Conservation (phyloP, 2,797 vertebrate genomes). For the Atherinosoma microstoma region DNA sequence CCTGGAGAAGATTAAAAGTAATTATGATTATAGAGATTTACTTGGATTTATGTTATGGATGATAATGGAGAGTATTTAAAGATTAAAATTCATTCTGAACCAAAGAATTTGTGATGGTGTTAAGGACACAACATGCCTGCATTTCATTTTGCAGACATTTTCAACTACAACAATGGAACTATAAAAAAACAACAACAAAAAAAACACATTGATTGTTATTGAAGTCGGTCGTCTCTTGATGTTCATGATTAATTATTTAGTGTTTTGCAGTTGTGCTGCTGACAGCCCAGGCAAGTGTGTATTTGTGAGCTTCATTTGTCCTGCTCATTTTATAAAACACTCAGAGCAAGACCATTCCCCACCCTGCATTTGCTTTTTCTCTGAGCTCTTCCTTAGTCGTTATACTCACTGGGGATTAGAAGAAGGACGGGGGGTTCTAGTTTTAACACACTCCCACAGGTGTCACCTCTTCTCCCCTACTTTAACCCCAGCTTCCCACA, state of each 20-base stretch:
- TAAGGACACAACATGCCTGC: neutral
- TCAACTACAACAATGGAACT: conserved; percentile 36
- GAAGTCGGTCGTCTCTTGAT: conserved; percentile 30
- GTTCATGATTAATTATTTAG: conserved; percentile 63
- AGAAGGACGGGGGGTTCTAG: conserved; percentile 22
- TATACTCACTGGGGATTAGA: conserved; percentile 1
- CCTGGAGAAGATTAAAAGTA: neutral
- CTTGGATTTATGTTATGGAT: neutral
- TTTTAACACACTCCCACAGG: conserved; percentile 43
- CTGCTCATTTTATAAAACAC: conserved; percentile 16
- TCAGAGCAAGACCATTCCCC: neutral
- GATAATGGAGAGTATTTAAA: neutral
- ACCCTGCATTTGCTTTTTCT: conserved; percentile 11
- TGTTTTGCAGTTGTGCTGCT: conserved; percentile 49
- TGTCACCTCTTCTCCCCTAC: conserved; percentile 33
- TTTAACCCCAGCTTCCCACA: conserved; percentile 9
- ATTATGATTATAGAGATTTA: neutral
- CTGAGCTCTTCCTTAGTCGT: conserved; percentile 7
- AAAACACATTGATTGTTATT: conserved; percentile 56
- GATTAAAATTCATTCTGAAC: neutral
- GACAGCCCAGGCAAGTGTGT: conserved; percentile 19
- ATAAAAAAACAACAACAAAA: conserved; percentile 30
- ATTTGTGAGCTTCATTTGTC: conserved; percentile 13
- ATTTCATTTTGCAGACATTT: conserved; percentile 7
- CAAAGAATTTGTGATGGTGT: neutral